These are phyloP conservation scores for Dolichoris vasculosae DNA, from an alignment of 1,140 invertebrate species.

Conservation along the genomic window DNA sequence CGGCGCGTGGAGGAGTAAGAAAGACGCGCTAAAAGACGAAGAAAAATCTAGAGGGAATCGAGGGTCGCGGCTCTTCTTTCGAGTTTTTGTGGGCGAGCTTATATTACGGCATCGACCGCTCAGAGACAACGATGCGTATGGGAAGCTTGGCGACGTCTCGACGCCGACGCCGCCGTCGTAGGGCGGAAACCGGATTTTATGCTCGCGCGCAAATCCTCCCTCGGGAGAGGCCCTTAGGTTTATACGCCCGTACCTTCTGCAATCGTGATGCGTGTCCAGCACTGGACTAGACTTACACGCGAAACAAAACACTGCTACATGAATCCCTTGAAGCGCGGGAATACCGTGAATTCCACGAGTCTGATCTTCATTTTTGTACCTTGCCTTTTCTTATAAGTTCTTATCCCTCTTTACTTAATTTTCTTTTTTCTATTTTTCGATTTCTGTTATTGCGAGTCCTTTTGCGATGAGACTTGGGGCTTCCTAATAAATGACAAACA, in stretches of 20 bases:
- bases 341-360: constrained; percentile 29
- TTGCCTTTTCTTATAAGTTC: not conserved
- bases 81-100: constrained; percentile 40
- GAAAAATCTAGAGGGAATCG: constrained; percentile 63
- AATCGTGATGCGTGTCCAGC: not conserved
- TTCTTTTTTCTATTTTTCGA: not conserved
- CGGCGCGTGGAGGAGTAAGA: not conserved
- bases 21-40: not conserved
- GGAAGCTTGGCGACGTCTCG: constrained; percentile 66
- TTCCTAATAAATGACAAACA: constrained; percentile 22
- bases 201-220: constrained; percentile 69
- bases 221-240: constrained; percentile 64
- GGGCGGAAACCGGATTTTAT: constrained; percentile 70
- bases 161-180: constrained; percentile 64
- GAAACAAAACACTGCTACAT: constrained; percentile 68
- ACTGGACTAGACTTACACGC: constrained; percentile 58
- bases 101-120: constrained; percentile 47
- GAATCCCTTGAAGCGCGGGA: constrained; percentile 25
- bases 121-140: not conserved
- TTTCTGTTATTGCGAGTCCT: not conserved
- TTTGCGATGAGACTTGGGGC: not conserved
- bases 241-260: constrained; percentile 61
- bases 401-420: too few species aligned
- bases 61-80: constrained; percentile 64
- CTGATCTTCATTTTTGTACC: constrained; percentile 29